These are phyloP conservation scores for Leiothrix lutea DNA, from an alignment of 2,113 vertebrate genomes.

Conservation along the genomic window DNA sequence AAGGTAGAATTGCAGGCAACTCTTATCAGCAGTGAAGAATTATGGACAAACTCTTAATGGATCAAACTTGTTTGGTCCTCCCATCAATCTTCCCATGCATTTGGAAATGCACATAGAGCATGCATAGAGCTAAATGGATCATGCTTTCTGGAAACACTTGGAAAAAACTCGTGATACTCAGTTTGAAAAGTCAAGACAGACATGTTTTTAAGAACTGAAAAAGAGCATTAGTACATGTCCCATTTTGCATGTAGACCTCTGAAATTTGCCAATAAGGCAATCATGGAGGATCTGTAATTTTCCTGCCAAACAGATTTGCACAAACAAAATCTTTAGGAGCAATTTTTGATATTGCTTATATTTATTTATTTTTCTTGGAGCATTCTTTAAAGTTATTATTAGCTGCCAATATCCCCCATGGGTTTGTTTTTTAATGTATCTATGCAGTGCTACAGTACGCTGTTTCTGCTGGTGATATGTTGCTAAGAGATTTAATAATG, in stretches of 20 bases:
- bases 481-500: constrained; percentile 84
- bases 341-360: constrained; percentile 52
- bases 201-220: not conserved
- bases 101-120: rapidly evolving
- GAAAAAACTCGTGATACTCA: rapidly evolving
- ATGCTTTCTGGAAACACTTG: not conserved
- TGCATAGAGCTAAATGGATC: not conserved
- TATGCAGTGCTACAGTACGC: constrained; percentile 67
- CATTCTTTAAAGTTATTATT: constrained; percentile 72
- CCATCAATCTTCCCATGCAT: not conserved
- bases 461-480: constrained; percentile 76
- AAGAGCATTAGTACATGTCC: not conserved
- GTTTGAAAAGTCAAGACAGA: not conserved
- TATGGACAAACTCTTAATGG: not conserved
- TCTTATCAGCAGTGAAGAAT: not conserved
- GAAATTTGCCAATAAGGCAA: not conserved
- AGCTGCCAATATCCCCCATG: constrained; percentile 75
- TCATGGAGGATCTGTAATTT: not conserved
- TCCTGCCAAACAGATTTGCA: not conserved
- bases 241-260: not conserved
- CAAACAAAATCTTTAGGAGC: constrained; percentile 20
- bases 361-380: constrained; percentile 73
- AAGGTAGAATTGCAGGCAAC: not conserved
- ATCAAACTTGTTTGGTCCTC: not conserved
- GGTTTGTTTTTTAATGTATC: constrained; percentile 78